These are phyloP conservation scores for Numenius arquata DNA, from an alignment of 2,113 vertebrate genomes.

Conservation along the genomic window DNA sequence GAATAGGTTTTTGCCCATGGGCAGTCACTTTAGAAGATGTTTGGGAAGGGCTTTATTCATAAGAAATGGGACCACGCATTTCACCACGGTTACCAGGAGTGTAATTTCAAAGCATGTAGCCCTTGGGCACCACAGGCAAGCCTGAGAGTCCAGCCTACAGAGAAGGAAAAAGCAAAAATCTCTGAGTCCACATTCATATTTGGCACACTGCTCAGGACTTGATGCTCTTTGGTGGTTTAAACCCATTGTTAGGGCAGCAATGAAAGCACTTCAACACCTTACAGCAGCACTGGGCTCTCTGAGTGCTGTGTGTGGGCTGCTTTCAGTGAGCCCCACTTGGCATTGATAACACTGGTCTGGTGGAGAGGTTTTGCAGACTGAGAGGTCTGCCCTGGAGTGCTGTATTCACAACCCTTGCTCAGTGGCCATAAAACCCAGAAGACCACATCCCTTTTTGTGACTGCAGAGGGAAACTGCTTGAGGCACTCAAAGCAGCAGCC, in stretches of 20 bases:
- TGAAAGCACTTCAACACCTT: background rate
- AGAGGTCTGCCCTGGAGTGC: background rate
- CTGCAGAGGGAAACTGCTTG: background rate
- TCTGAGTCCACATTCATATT: background rate
- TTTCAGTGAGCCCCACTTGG: background rate
- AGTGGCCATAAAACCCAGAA: background rate
- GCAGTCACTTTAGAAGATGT: background rate
- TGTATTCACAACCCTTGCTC: background rate
- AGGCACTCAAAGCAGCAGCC: background rate
- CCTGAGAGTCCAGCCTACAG: background rate
- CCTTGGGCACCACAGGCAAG: background rate
- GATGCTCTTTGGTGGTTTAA: background rate
- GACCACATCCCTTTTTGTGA: background rate
- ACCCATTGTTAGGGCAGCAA: background rate
- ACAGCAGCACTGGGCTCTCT: rapidly evolving
- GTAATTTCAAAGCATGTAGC: background rate
- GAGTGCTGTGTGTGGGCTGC: background rate
- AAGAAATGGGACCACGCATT: background rate
- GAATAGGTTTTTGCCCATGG: background rate
- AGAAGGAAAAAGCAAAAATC: background rate
- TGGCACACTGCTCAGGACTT: background rate
- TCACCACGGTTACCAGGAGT: slow-evolving; percentile 25
- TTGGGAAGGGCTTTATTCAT: slow-evolving; percentile 14
- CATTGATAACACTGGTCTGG: background rate
- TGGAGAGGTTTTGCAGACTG: background rate